phyloP scores from a whole-genome alignment of 2,888 invertebrate genomes.

The Globia sparganii region DNA sequence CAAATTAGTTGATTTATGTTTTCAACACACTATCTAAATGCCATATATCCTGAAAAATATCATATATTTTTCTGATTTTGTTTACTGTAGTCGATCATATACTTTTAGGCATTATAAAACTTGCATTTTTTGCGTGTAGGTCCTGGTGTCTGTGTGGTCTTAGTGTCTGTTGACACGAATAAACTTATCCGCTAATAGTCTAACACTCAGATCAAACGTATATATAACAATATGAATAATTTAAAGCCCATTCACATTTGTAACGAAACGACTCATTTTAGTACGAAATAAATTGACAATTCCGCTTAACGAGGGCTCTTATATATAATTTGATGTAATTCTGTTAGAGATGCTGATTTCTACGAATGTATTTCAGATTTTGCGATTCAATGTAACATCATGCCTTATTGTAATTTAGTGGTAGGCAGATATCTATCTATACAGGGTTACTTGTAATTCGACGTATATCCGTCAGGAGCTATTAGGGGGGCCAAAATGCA shows the following conservation, averaged over 20 bases:
- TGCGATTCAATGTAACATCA: neutral
- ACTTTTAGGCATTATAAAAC: too few relatives aligned
- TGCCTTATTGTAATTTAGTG: neutral
- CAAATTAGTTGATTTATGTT: too few relatives aligned
- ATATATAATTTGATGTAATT: slow-evolving; percentile 36
- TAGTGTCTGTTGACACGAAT: too few relatives aligned
- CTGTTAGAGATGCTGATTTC: slow-evolving; percentile 7
- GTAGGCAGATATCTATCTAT: neutral
- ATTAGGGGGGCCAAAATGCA: too few relatives aligned
- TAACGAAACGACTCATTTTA: slow-evolving; percentile 28
- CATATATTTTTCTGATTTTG: too few relatives aligned
- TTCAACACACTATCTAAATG: too few relatives aligned
- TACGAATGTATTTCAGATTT: slow-evolving; percentile 7
- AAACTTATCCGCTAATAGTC: neutral
- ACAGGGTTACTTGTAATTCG: too few relatives aligned
- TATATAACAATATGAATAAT: slow-evolving; percentile 53
- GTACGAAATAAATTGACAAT: slow-evolving; percentile 50
- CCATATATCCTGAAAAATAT: too few relatives aligned
- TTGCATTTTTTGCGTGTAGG: too few relatives aligned
- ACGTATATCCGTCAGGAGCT: too few relatives aligned
- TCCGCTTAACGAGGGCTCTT: slow-evolving; percentile 35
- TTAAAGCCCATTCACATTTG: slow-evolving; percentile 31
- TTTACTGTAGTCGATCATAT: too few relatives aligned
- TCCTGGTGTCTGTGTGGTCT: neutral
- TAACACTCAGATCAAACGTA: neutral